Evolutionary conservation across 2,888 invertebrate genomes (phyloP).

Genomic region (Aphidius colemani): DNA sequence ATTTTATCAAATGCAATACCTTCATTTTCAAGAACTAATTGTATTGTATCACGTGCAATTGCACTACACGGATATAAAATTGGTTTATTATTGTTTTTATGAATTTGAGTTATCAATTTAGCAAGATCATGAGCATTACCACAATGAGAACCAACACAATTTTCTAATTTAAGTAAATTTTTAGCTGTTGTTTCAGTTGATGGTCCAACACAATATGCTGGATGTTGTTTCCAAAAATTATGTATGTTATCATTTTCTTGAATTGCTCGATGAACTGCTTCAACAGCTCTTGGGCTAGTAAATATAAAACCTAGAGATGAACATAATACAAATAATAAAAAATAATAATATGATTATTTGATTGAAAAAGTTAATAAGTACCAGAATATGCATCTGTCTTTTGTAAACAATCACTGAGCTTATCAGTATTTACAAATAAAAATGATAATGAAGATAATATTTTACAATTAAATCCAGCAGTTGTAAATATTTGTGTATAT

Average conservation of each 20-base stretch:
- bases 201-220: slow-evolving; percentile 52
- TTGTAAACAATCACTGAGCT: slow-evolving; percentile 40
- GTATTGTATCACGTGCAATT: slow-evolving; percentile 52
- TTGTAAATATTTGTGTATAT: slow-evolving; percentile 43
- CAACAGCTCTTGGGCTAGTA: slow-evolving; percentile 53
- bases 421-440: slow-evolving; percentile 46
- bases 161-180: slow-evolving; percentile 40
- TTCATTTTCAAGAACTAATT: slow-evolving; percentile 38
- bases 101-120: slow-evolving; percentile 40
- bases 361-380: slow-evolving; percentile 34
- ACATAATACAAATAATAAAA: slow-evolving; percentile 17
- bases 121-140: slow-evolving; percentile 54
- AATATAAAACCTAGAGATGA: slow-evolving; percentile 47
- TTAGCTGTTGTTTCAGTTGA: slow-evolving; percentile 47
- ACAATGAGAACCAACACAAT: slow-evolving; percentile 45
- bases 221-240: slow-evolving; percentile 43
- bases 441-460: slow-evolving; percentile 48
- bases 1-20: slow-evolving; percentile 43
- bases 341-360: slow-evolving; percentile 8
- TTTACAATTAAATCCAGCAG: slow-evolving; percentile 47
- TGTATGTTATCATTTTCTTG: slow-evolving; percentile 34
- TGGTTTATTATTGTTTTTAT: slow-evolving; percentile 33
- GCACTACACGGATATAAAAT: slow-evolving; percentile 55
- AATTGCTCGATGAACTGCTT: slow-evolving; percentile 44
- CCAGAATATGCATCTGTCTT: slow-evolving; percentile 45